Percentiles rank a stretch among this genome's conserved stretches.
Conservation (phyloP, 2,797 vertebrate species). For the Enteromius trimaculatus region DNA sequence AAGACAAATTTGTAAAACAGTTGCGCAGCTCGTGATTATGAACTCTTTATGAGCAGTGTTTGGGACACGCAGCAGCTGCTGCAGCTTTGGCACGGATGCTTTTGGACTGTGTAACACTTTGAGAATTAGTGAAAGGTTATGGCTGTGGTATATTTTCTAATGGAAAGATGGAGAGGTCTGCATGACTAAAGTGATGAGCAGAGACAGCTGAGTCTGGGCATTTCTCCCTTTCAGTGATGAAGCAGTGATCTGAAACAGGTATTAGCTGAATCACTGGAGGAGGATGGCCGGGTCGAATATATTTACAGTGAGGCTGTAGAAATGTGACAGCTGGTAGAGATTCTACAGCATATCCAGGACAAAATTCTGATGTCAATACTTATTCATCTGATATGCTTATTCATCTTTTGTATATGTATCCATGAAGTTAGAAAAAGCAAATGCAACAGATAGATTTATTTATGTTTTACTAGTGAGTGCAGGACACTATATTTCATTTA, state of each 20-base stretch:
- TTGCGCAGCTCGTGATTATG: constrained; percentile 26
- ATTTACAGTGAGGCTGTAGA: neutral
- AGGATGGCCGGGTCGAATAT: neutral
- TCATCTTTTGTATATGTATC: neutral
- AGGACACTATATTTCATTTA: no score
- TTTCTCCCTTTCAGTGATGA: constrained; percentile 2
- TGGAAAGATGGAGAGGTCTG: constrained; percentile 32
- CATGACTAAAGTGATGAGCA: constrained; percentile 31
- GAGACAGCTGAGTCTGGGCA: constrained; percentile 26
- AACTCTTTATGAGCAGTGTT: neutral
- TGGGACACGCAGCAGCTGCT: constrained; percentile 35
- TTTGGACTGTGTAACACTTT: constrained; percentile 30
- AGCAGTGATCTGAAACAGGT: constrained; percentile 12
- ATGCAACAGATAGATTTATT: no score
- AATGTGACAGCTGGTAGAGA: neutral
- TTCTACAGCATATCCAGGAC: neutral
- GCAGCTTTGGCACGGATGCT: constrained; percentile 31
- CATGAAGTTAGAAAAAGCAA: neutral
- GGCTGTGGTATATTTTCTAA: constrained; percentile 18
- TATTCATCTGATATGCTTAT: neutral
- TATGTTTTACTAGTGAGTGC: no score
- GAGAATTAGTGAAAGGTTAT: constrained; percentile 33
- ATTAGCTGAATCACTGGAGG: constrained; percentile 21
- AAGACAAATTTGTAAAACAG: constrained; percentile 28
- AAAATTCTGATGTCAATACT: neutral